Percentiles rank a stretch among this genome's conserved stretches.
Conservation (phyloP, 2,888 invertebrate species). For the Chaetoderma sp. region DNA sequence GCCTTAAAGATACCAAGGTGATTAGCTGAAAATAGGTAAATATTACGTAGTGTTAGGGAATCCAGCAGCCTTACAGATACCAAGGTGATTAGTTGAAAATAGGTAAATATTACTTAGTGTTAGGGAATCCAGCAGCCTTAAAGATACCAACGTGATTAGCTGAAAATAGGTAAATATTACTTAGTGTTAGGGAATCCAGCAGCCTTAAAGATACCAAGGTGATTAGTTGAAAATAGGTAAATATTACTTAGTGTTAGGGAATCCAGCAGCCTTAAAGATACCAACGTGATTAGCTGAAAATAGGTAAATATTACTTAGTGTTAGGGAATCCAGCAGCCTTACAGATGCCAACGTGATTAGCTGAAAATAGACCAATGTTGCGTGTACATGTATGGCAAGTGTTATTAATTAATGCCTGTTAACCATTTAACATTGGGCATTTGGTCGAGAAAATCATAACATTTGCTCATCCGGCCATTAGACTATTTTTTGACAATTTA, state of each 20-base stretch:
- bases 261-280: background rate
- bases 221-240: slow-evolving; percentile 82
- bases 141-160: slow-evolving; percentile 87
- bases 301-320: slow-evolving; percentile 85
- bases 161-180: slow-evolving; percentile 66
- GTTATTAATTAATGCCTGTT: no score
- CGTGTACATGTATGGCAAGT: no score
- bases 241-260: background rate
- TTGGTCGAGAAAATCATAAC: no score
- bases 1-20: slow-evolving; percentile 88
- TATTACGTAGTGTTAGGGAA: background rate
- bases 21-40: slow-evolving; percentile 78
- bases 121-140: background rate
- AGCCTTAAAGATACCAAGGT: slow-evolving; percentile 74
- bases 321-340: slow-evolving; percentile 85
- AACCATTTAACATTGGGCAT: no score
- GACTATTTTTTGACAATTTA: no score
- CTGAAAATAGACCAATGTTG: no score
- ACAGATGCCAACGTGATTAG: slow-evolving; percentile 92
- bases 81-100: slow-evolving; percentile 87
- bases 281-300: no score
- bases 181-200: background rate
- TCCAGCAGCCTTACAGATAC: slow-evolving; percentile 60
- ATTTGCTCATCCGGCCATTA: no score
- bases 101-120: background rate